Evolutionary conservation across 2,113 vertebrate species (phyloP).

Genomic region (Solea senegalensis): DNA sequence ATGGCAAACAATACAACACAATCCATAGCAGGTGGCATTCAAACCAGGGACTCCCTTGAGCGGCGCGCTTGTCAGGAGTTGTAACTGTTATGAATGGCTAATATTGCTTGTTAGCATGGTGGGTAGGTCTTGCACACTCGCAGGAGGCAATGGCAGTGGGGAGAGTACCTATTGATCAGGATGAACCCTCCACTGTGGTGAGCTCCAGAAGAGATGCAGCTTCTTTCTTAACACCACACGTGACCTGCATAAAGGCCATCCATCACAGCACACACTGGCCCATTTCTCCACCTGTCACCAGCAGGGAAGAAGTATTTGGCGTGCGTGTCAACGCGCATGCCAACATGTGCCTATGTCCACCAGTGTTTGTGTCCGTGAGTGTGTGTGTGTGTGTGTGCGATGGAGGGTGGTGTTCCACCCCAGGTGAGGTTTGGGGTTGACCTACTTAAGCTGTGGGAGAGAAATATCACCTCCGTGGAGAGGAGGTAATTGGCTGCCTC

Average conservation of each 20-base stretch:
- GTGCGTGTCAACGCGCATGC: conserved; percentile 44
- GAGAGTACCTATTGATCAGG: conserved; percentile 74
- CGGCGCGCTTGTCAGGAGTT: conserved; percentile 39
- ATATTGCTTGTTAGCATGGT: conserved; percentile 68
- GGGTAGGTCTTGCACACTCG: conserved; percentile 45
- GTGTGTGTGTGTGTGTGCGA: conserved; percentile 58
- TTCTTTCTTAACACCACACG: conserved; percentile 78
- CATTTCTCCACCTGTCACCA: conserved; percentile 74
- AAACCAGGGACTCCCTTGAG: conserved; percentile 49
- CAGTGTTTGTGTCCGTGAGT: conserved; percentile 43
- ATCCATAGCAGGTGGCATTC: conserved; percentile 65
- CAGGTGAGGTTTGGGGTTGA: conserved; percentile 76
- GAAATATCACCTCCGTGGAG: conserved; percentile 75
- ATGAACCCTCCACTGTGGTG: conserved; percentile 52
- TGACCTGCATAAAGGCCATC: conserved; percentile 78
- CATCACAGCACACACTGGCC: conserved; percentile 71
- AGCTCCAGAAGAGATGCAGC: conserved; percentile 68
- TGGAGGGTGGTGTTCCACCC: conserved; percentile 71
- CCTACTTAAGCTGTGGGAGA: conserved; percentile 80
- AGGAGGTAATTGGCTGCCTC: conserved; percentile 79
- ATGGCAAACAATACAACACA: conserved; percentile 26
- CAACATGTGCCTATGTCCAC: conserved; percentile 29
- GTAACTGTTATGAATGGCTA: conserved; percentile 66
- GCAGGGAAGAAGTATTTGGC: conserved; percentile 58
- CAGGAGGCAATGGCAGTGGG: conserved; percentile 30